A percentile compares a stretch with the other conserved stretches of the same genome.
These are phyloP conservation scores for Actenoides hombroni DNA, from an alignment of 2,113 vertebrate species.

Conservation along the genomic window DNA sequence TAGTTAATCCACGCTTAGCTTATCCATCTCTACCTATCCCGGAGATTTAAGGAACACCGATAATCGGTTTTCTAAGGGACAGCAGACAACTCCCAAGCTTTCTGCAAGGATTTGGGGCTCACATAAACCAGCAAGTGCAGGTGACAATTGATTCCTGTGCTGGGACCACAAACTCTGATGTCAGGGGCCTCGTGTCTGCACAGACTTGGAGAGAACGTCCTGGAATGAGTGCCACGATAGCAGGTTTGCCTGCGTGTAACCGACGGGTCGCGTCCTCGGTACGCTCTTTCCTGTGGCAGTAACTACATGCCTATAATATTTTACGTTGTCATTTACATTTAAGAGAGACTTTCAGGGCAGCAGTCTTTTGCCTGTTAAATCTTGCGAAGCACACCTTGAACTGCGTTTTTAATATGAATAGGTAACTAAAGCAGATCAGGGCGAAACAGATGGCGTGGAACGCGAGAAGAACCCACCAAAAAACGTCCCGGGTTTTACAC, in stretches of 20 bases:
- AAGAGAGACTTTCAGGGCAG: slow-evolving; percentile 3
- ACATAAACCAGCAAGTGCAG: neutral
- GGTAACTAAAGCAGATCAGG: slow-evolving; percentile 7
- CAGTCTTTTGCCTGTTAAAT: slow-evolving; percentile 33
- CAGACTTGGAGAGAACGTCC: neutral
- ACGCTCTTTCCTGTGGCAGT: slow-evolving; percentile 1
- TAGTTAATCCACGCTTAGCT: slow-evolving; percentile 65
- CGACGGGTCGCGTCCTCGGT: neutral
- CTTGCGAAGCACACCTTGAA: neutral
- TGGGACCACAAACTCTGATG: neutral
- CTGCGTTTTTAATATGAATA: slow-evolving; percentile 25
- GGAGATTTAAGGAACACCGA: slow-evolving; percentile 49
- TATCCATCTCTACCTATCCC: slow-evolving; percentile 46
- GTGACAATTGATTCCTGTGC: neutral
- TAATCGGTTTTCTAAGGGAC: slow-evolving; percentile 5
- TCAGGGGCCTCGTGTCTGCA: neutral
- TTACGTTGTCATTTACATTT: slow-evolving; percentile 40
- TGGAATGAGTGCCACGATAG: neutral
- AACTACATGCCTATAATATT: slow-evolving; percentile 9
- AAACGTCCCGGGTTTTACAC: neutral
- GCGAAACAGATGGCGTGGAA: neutral
- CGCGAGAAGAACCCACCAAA: neutral
- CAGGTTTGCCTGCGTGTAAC: neutral
- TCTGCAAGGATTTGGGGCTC: neutral
- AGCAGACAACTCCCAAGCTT: neutral